Percentiles rank a stretch among this genome's conserved stretches.
Conservation (phyloP, 64 coral and sea anemone species). For the Pachyseris speciosa region DNA sequence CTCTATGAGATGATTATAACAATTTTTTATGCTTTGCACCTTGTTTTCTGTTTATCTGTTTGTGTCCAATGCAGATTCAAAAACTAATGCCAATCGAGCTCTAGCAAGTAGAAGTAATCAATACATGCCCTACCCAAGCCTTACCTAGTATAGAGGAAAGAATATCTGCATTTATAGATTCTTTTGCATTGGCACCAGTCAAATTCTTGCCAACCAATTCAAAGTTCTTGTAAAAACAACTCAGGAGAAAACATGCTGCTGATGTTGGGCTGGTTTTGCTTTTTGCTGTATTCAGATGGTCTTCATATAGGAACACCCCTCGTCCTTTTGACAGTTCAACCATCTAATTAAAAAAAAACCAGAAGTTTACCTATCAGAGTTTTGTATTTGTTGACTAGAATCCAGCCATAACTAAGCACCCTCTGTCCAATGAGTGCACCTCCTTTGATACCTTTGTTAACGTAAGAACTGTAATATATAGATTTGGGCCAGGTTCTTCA, state of each 20-base stretch:
- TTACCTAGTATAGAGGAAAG: constrained; percentile 49
- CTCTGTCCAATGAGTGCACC: too few relatives aligned
- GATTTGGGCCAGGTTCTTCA: too few relatives aligned
- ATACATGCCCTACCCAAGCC: not conserved
- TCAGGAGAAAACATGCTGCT: constrained; percentile 56
- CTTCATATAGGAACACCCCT: constrained; percentile 40
- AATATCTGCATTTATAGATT: constrained; percentile 24
- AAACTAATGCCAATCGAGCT: too few relatives aligned
- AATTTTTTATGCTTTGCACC: too few relatives aligned
- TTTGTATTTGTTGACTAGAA: too few relatives aligned
- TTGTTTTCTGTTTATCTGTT: too few relatives aligned
- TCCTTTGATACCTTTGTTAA: too few relatives aligned
- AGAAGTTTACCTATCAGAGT: not conserved
- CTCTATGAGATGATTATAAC: too few relatives aligned
- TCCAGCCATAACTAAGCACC: too few relatives aligned
- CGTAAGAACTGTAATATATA: too few relatives aligned
- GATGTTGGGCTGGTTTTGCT: constrained; percentile 27
- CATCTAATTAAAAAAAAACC: constrained; percentile 31
- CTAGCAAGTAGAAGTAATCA: too few relatives aligned
- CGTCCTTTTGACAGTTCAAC: constrained; percentile 54
- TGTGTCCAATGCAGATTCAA: too few relatives aligned
- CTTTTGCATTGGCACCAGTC: constrained; percentile 39
- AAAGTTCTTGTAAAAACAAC: constrained; percentile 48
- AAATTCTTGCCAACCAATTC: constrained; percentile 56
- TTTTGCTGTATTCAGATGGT: constrained; percentile 18